Percentiles rank a stretch among this genome's conserved stretches.
phyloP scores from a whole-genome alignment of 2,888 invertebrate species.

The Hedya salicella region DNA sequence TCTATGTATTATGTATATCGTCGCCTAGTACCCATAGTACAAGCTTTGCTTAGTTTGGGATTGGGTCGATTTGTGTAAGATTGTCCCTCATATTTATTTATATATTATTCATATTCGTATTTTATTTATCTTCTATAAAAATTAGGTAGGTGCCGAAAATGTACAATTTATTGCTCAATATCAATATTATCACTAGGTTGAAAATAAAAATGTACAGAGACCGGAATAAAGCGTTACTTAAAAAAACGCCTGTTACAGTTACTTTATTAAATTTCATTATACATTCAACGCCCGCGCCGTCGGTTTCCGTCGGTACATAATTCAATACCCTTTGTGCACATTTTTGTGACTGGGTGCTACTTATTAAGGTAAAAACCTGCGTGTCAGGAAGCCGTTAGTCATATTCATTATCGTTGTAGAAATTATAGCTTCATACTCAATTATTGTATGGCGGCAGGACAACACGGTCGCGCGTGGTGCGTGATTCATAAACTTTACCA shows the following conservation, averaged over 20 bases:
- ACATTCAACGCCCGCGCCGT: slow-evolving; percentile 48
- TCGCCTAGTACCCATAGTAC: no score
- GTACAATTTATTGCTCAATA: no score
- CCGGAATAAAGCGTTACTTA: slow-evolving; percentile 2
- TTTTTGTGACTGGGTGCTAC: slow-evolving; percentile 64
- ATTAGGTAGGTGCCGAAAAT: no score
- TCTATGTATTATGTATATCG: no score
- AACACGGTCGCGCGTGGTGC: slow-evolving; percentile 59
- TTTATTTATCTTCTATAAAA: no score
- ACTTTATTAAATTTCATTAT: slow-evolving; percentile 51
- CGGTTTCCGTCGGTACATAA: slow-evolving; percentile 62
- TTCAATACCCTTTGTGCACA: slow-evolving; percentile 68
- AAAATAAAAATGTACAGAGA: neutral
- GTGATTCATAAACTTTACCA: slow-evolving; percentile 70
- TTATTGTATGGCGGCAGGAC: slow-evolving; percentile 65
- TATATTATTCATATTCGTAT: no score
- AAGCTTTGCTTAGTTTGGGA: no score
- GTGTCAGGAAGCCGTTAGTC: slow-evolving; percentile 76
- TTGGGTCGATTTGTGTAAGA: no score
- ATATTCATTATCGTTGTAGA: slow-evolving; percentile 78
- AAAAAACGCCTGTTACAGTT: slow-evolving; percentile 30
- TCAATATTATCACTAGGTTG: no score
- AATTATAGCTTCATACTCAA: slow-evolving; percentile 77
- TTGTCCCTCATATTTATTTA: no score
- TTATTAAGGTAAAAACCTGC: slow-evolving; percentile 77